These are phyloP conservation scores for Zaprionus davidi DNA, from an alignment of 1,140 invertebrate species.

Conservation along the genomic window DNA sequence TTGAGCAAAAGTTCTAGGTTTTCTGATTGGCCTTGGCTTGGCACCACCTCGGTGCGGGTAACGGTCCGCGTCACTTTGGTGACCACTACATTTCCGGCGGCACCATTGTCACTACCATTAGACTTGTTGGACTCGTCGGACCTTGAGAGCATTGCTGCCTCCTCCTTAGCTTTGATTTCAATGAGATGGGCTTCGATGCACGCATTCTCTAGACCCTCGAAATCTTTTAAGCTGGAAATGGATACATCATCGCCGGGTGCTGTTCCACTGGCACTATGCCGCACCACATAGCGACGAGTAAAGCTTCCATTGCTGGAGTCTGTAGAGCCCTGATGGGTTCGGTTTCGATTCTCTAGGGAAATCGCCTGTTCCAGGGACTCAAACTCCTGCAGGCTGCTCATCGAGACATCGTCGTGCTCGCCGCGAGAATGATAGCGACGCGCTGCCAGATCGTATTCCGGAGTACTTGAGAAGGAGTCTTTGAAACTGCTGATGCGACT, in stretches of 20 bases:
- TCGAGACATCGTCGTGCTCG: constrained; percentile 95
- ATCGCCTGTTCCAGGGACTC: constrained; percentile 94
- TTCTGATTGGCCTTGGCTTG: constrained; percentile 81
- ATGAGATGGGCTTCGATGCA: constrained; percentile 93
- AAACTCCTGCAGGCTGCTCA: constrained; percentile 97
- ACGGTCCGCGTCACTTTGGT: constrained; percentile 79
- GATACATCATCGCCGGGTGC: constrained; percentile 95
- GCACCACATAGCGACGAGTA: constrained; percentile 87
- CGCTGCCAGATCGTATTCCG: constrained; percentile 93
- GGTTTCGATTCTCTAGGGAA: constrained; percentile 87
- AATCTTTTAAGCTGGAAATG: constrained; percentile 96
- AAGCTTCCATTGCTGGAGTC: constrained; percentile 92
- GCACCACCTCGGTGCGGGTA: constrained; percentile 85
- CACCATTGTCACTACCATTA: constrained; percentile 85
- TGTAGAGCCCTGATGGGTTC: constrained; percentile 88
- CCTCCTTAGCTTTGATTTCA: constrained; percentile 92
- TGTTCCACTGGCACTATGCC: constrained; percentile 84
- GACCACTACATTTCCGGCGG: constrained; percentile 56
- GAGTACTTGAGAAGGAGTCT: constrained; percentile 91
- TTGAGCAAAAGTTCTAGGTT: constrained; percentile 81
- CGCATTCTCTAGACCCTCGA: constrained; percentile 95
- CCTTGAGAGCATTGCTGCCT: constrained; percentile 90
- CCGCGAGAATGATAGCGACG: constrained; percentile 92
- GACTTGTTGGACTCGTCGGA: constrained; percentile 87
- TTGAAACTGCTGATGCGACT: constrained; percentile 91